These are phyloP conservation scores for Varanus salvator DNA, from an alignment of 2,113 vertebrate genomes.

Conservation along the genomic window DNA sequence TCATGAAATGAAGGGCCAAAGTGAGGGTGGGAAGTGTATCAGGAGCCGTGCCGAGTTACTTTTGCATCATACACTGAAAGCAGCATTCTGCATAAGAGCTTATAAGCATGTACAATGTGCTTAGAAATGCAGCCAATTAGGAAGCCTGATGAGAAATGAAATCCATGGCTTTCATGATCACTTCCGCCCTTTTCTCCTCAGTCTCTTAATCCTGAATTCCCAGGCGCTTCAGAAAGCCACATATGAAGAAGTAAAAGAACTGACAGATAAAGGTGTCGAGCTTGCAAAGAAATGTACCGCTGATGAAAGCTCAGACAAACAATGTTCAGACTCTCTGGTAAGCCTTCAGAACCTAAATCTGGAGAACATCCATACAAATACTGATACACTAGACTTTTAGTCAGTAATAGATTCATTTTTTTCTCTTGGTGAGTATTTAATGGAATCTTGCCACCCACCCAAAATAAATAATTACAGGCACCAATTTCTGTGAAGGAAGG, in stretches of 20 bases:
- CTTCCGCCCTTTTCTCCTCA: not conserved
- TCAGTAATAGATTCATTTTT: not conserved
- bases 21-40: too few relatives aligned
- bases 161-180: not conserved
- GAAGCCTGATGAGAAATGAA: too few relatives aligned
- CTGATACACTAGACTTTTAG: not conserved
- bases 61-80: too few relatives aligned
- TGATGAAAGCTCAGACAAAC: not conserved
- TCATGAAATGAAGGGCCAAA: too few relatives aligned
- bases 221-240: not conserved
- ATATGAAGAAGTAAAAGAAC: not conserved
- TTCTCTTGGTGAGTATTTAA: too few relatives aligned
- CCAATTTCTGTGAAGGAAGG: not conserved
- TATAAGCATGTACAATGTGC: too few relatives aligned
- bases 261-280: not conserved
- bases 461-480: too few relatives aligned
- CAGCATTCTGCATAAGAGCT: too few relatives aligned
- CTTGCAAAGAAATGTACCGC: constrained; percentile 1
- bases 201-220: not conserved
- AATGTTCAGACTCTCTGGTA: not conserved
- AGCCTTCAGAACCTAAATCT: not conserved
- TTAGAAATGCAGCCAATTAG: too few relatives aligned
- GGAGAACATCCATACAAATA: not conserved
- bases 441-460: too few relatives aligned
- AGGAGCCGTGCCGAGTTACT: too few relatives aligned